Conservation (phyloP, 2,888 invertebrate species). For the Metellina segmentata region DNA sequence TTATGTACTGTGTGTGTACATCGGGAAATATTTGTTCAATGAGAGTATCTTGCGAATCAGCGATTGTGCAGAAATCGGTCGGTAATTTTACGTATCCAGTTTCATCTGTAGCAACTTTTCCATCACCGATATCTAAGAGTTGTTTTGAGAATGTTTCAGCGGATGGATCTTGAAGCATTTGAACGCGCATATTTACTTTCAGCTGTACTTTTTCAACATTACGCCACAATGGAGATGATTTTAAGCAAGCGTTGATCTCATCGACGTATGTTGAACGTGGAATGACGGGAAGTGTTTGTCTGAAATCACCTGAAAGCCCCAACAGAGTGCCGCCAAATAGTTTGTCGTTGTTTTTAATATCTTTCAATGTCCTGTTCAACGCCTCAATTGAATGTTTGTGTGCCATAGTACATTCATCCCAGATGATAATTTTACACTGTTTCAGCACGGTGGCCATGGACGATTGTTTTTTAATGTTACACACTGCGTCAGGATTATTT, state of each 20-base stretch:
- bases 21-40: too few relatives aligned
- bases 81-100: constrained; percentile 51
- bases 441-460: too few relatives aligned
- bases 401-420: constrained; percentile 79
- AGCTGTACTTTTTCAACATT: too few relatives aligned
- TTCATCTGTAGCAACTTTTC: constrained; percentile 45
- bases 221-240: too few relatives aligned
- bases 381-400: constrained; percentile 80
- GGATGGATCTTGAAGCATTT: too few relatives aligned
- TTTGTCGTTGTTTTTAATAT: too few relatives aligned
- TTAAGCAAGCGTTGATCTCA: constrained; percentile 78
- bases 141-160: too few relatives aligned
- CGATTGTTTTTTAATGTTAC: neutral
- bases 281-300: constrained; percentile 77
- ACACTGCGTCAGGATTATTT: constrained; percentile 37
- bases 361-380: constrained; percentile 57
- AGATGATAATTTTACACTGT: constrained; percentile 41
- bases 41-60: constrained; percentile 41
- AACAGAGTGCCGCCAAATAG: constrained; percentile 75
- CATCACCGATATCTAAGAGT: too few relatives aligned
- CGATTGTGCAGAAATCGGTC: constrained; percentile 52
- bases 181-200: too few relatives aligned
- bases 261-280: constrained; percentile 74
- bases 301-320: constrained; percentile 77
- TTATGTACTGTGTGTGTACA: too few relatives aligned